phyloP scores from a whole-genome alignment of 2,888 invertebrate genomes.

The Chrysolina haemoptera region DNA sequence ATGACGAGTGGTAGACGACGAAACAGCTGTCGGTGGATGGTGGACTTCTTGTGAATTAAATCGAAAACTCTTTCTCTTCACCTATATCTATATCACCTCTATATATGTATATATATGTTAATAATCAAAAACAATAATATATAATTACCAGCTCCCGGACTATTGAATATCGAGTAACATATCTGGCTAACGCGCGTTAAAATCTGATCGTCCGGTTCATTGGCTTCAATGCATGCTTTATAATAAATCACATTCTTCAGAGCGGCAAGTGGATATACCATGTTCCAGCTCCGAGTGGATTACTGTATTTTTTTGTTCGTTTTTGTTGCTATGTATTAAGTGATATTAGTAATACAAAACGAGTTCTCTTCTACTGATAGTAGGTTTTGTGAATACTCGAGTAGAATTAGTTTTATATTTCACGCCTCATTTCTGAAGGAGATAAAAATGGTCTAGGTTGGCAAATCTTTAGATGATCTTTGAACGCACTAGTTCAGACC shows the following conservation, averaged over 20 bases:
- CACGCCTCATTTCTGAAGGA: not conserved
- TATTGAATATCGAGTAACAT: constrained; percentile 58
- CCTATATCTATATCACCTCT: too few relatives aligned
- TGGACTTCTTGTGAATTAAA: too few relatives aligned
- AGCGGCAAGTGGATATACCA: constrained; percentile 57
- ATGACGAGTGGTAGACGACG: too few relatives aligned
- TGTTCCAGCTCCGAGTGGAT: constrained; percentile 39
- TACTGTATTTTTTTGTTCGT: constrained; percentile 26
- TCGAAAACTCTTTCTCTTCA: too few relatives aligned
- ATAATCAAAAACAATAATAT: not conserved
- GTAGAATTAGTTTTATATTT: not conserved
- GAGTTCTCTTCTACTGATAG: constrained; percentile 16
- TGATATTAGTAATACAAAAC: constrained; percentile 35
- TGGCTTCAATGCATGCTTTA: constrained; percentile 66
- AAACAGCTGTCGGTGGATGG: too few relatives aligned
- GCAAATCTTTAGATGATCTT: too few relatives aligned
- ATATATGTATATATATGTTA: too few relatives aligned
- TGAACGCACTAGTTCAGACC: too few relatives aligned
- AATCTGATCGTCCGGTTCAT: constrained; percentile 68
- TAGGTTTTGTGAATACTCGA: not conserved
- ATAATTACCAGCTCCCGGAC: constrained; percentile 15
- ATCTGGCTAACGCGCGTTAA: constrained; percentile 63
- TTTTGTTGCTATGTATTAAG: constrained; percentile 34
- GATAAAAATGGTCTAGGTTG: too few relatives aligned
- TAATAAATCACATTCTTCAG: constrained; percentile 66